phyloP scores from a whole-genome alignment of 64 coral and sea anemone genomes.

The Trachythela sp. region DNA sequence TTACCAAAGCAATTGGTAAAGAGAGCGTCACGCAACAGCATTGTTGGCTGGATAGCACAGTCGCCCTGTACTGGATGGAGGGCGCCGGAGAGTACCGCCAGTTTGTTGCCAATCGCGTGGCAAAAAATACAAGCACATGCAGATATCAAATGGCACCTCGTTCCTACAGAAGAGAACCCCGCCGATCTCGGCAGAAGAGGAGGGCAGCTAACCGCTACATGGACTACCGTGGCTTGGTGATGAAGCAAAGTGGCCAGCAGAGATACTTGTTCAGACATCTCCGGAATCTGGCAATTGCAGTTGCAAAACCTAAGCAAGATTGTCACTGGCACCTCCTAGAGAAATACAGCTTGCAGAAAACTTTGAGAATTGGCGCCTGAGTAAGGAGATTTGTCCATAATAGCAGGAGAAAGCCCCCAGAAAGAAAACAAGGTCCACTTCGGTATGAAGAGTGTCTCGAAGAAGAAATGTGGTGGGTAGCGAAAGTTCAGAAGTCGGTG shows the following conservation, averaged over 20 bases:
- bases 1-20: neutral
- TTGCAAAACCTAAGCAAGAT: neutral
- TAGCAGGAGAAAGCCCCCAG: too few species aligned
- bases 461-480: too few species aligned
- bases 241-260: neutral
- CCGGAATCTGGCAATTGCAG: neutral
- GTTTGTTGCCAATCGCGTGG: neutral
- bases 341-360: neutral
- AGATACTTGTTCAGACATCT: neutral
- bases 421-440: too few species aligned
- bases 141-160: neutral
- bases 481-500: too few species aligned
- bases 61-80: neutral
- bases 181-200: neutral
- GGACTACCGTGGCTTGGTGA: neutral
- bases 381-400: neutral
- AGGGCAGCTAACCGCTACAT: neutral
- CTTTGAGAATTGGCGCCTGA: neutral
- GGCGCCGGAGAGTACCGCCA: neutral
- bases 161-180: neutral
- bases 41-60: slow-evolving; percentile 5
- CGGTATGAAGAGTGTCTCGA: too few species aligned
- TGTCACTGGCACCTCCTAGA: neutral
- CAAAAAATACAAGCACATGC: neutral
- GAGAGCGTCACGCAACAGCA: neutral